Evolutionary conservation across 1,140 invertebrate species (phyloP).

Genomic region (Parapsyche elsis): DNA sequence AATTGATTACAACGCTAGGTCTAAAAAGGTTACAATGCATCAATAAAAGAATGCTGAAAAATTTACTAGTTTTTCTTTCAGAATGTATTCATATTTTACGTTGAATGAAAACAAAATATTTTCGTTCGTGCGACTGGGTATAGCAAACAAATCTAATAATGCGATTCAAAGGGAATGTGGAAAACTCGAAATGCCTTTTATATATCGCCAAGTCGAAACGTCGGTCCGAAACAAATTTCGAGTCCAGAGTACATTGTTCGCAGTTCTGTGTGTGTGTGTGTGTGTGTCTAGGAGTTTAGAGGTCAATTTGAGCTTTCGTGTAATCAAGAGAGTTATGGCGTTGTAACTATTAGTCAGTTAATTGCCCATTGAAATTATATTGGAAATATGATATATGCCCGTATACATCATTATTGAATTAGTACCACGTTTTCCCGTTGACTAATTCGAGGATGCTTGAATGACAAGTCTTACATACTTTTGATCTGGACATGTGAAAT

Average conservation of each 20-base stretch:
- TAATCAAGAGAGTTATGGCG: no score
- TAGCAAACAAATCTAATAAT: constrained; percentile 23
- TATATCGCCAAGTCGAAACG: not conserved
- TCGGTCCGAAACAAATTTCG: not conserved
- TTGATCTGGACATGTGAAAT: no score
- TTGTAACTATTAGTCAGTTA: no score
- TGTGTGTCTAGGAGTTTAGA: not conserved
- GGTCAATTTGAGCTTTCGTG: no score
- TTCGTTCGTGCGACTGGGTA: not conserved
- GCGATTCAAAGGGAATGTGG: constrained; percentile 11
- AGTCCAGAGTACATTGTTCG: not conserved
- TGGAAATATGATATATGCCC: no score
- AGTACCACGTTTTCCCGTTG: no score
- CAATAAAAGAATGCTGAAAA: no score
- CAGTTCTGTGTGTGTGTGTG: not conserved
- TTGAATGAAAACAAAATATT: not conserved
- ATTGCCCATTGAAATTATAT: no score
- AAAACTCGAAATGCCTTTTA: not conserved
- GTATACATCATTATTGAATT: no score
- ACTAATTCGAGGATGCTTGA: no score
- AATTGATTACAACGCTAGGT: not conserved
- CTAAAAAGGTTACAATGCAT: no score
- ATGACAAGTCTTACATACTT: no score
- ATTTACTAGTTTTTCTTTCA: not conserved
- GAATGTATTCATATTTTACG: constrained; percentile 1